Percentiles rank a stretch among this genome's conserved stretches.
phyloP scores from a whole-genome alignment of 2,797 vertebrate genomes.

The Muraenolepis orangiensis region DNA sequence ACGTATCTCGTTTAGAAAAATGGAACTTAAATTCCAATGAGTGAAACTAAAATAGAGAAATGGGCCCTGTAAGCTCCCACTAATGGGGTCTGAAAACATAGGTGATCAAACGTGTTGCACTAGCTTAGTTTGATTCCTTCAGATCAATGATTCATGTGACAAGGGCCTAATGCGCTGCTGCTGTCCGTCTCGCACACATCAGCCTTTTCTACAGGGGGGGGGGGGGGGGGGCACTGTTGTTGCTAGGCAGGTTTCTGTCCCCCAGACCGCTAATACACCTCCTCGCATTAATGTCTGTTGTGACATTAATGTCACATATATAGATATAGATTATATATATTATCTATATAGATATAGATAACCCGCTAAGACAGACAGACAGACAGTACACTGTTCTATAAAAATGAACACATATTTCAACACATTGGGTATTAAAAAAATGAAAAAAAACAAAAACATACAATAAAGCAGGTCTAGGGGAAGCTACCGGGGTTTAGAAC shows the following conservation, averaged over 20 bases:
- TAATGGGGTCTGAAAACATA: constrained; percentile 18
- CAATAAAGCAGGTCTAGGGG: background rate
- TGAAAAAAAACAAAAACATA: too few relatives aligned
- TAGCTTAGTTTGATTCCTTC: constrained; percentile 25
- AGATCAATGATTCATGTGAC: constrained; percentile 43
- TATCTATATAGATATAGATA: background rate
- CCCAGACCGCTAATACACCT: constrained; percentile 27
- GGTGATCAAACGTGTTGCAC: background rate
- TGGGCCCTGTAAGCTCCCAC: constrained; percentile 3
- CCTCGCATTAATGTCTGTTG: constrained; percentile 51
- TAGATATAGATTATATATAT: too few relatives aligned
- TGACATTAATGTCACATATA: too few relatives aligned
- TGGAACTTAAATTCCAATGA: background rate
- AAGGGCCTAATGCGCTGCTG: constrained; percentile 25
- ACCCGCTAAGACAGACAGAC: background rate
- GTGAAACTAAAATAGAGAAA: too few relatives aligned
- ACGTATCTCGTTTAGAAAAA: background rate
- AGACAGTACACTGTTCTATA: background rate
- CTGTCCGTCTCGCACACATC: constrained; percentile 31
- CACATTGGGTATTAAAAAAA: too few relatives aligned
- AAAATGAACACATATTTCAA: background rate
- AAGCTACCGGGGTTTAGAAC: too few relatives aligned
- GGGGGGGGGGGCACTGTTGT: constrained; percentile 58
- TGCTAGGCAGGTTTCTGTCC: constrained; percentile 61
- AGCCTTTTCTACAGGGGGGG: constrained; percentile 35